Evolutionary conservation across 2,888 invertebrate species (phyloP), one percentile per base, ranked within the genome.

Genomic region (Pollenia amentaria): DNA sequence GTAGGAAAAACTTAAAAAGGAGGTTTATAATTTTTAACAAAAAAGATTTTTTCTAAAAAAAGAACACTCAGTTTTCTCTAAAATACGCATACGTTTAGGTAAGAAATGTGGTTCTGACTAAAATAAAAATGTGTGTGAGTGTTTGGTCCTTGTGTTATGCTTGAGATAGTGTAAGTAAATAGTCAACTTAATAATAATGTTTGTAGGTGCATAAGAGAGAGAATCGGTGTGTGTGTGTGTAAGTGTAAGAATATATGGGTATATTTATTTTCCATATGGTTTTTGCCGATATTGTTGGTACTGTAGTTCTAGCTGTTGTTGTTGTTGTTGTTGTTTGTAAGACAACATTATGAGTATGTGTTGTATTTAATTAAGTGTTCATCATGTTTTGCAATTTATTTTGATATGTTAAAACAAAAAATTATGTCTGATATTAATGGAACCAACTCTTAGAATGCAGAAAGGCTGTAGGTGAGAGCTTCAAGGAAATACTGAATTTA

Each of bases 371-470:
- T 81, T 81, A 75, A 75, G 65, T 73, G 65, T 42, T 75, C 81
- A 73, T 81, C 73, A 75, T 73, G 81, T 75, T 75, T 81, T 73
- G 57, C 57, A 81, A 81, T 81, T 73, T 75, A 67, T 46, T 81
- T 46, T 73, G 67, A 81, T 75, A 65, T 81, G 40, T 40, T 29
- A 6, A 29, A 29, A 29, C 2, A 29, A 29, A 42, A 42, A 18
- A 75, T 42, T 42, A 21, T 21, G n/a, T 42, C 14, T 40, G 8
- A 67, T 57, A 57, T 29, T 57, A 51, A 73, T n/a, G 72, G 21
- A 12, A 73, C 57, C 60, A 60, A 29, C 29, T 29, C 6, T 29
- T 29, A 29, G 29, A 29, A 29, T 29, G 1, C 29, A 29, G 29
- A 29, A 29, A 6, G 6, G 29, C 29, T 29, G 3, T 29, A 29